phyloP scores from a whole-genome alignment of 2,888 invertebrate species.

The Neelides folsomi region DNA sequence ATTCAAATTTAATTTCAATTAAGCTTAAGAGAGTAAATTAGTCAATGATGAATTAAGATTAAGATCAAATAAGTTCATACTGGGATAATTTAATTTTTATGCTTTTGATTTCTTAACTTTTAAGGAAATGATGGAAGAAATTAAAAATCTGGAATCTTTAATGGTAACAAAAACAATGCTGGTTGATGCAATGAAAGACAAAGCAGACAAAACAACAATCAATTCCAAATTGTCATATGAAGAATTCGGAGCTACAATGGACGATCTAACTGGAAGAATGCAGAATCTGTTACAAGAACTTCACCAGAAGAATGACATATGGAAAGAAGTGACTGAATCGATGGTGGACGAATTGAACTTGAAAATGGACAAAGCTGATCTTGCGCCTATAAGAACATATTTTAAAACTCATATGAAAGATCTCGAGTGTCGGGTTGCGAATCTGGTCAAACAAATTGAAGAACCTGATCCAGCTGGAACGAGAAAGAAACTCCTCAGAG shows the following conservation, averaged over 20 bases:
- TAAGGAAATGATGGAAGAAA: slow-evolving; percentile 13
- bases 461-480: slow-evolving; percentile 33
- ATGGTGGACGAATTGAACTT: slow-evolving; percentile 22
- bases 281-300: slow-evolving; percentile 28
- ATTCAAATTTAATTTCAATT: background rate
- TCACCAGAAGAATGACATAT: slow-evolving; percentile 27
- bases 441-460: slow-evolving; percentile 17
- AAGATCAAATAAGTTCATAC: too few relatives aligned
- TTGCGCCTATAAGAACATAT: slow-evolving; percentile 27
- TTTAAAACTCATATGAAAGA: slow-evolving; percentile 26
- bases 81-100: too few relatives aligned
- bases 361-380: slow-evolving; percentile 27
- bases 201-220: slow-evolving; percentile 29
- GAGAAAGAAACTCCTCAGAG: slow-evolving; percentile 27
- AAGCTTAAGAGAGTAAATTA: background rate
- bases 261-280: slow-evolving; percentile 22
- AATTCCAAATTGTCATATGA: slow-evolving; percentile 30
- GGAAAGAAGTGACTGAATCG: slow-evolving; percentile 26
- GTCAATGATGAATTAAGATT: too few relatives aligned
- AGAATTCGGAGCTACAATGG: slow-evolving; percentile 28
- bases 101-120: background rate
- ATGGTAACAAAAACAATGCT: slow-evolving; percentile 31
- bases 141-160: slow-evolving; percentile 17
- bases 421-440: slow-evolving; percentile 21
- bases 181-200: slow-evolving; percentile 25